These are phyloP conservation scores for Poeciliopsis presidionis DNA, from an alignment of 2,797 vertebrate genomes.

Conservation along the genomic window DNA sequence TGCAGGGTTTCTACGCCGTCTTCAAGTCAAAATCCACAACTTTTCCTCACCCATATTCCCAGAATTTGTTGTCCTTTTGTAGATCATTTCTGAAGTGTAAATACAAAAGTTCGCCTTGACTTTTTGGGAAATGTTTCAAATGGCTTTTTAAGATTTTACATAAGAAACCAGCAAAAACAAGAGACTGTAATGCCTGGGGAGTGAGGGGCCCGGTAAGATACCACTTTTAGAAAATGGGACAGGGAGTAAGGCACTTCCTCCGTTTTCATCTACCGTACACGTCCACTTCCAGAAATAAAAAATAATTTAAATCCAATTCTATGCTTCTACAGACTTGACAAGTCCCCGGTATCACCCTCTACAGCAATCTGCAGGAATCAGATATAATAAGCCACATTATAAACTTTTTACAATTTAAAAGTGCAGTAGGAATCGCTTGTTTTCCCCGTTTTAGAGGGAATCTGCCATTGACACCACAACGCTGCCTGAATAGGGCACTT, in stretches of 20 bases:
- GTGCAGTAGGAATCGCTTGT: neutral
- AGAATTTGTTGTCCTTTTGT: neutral
- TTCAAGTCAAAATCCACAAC: neutral
- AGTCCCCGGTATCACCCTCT: too few species aligned
- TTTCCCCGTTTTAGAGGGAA: neutral
- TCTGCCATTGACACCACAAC: neutral
- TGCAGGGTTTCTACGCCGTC: neutral
- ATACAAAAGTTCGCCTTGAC: neutral
- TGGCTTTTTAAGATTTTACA: neutral
- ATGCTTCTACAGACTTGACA: neutral
- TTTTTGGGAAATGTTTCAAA: neutral
- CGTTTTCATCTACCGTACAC: neutral
- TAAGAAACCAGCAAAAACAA: neutral
- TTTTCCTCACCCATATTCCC: neutral
- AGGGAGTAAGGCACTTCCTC: neutral
- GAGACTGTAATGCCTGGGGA: neutral
- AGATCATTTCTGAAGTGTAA: neutral
- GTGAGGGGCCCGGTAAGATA: neutral
- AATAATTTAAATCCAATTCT: neutral
- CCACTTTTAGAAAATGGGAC: neutral
- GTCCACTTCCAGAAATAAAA: neutral
- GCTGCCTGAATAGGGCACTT: neutral
- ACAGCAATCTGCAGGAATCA: neutral
- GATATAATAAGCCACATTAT: neutral
- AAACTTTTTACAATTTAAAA: neutral